A percentile compares a stretch with the other conserved stretches of the same genome.
Evolutionary conservation across 2,113 vertebrate genomes (phyloP).

Genomic region (Podarcis raffonei): DNA sequence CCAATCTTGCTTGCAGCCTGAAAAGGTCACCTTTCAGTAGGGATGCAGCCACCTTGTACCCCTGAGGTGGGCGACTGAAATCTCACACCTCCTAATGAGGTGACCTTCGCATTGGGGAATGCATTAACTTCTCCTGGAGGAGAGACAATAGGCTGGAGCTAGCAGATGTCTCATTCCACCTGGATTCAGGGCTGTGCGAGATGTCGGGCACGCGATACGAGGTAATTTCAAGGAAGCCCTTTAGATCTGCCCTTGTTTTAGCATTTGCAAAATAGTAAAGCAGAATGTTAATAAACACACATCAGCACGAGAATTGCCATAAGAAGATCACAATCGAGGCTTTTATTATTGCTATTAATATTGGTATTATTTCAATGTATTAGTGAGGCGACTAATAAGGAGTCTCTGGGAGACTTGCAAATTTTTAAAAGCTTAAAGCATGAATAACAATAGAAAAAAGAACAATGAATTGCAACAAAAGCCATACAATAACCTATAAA

Average conservation of each 20-base stretch:
- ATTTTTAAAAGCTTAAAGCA: too few species aligned
- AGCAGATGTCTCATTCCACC: conserved; percentile 50
- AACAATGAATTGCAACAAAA: too few species aligned
- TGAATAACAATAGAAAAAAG: too few species aligned
- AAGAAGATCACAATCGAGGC: neutral
- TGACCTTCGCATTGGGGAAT: conserved; percentile 42
- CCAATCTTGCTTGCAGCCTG: conserved; percentile 12
- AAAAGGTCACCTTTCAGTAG: conserved; percentile 73
- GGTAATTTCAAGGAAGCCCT: neutral
- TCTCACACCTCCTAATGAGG: conserved; percentile 64
- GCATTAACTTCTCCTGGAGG: conserved; percentile 24
- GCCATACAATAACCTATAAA: too few species aligned
- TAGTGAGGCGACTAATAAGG: too few species aligned
- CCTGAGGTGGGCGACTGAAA: neutral
- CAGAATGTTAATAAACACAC: neutral
- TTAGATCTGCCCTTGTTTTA: neutral
- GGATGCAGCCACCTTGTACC: conserved; percentile 49
- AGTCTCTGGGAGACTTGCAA: too few species aligned
- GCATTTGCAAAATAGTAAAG: neutral
- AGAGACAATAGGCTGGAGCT: conserved; percentile 52
- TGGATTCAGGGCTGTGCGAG: neutral
- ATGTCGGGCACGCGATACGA: rapidly evolving
- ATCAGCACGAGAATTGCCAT: neutral
- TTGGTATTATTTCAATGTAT: too few species aligned
- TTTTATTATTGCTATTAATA: too few species aligned